These are phyloP conservation scores for Montipora sp. DNA, from an alignment of 64 coral and sea anemone genomes.

Conservation along the genomic window DNA sequence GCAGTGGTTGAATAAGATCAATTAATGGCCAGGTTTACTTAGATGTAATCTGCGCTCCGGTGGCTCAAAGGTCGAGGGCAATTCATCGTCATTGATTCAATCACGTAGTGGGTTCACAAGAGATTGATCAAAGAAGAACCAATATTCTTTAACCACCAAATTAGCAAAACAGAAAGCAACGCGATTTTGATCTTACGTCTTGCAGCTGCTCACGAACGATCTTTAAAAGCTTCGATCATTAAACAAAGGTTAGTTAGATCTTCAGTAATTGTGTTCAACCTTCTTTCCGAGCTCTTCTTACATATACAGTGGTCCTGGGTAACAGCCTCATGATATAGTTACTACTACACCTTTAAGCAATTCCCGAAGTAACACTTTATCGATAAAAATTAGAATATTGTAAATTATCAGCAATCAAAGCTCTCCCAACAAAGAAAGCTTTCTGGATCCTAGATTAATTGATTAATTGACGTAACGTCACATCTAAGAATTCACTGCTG, in stretches of 20 bases:
- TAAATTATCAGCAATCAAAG: background rate
- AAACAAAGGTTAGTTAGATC: slow-evolving; percentile 4
- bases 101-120: no score
- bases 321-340: background rate
- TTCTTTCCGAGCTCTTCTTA: background rate
- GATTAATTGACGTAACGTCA: background rate
- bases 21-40: background rate
- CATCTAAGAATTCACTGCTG: background rate
- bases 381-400: background rate
- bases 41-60: background rate
- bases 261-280: background rate
- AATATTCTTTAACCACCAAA: background rate
- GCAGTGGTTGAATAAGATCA: background rate
- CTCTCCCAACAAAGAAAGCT: background rate
- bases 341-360: background rate
- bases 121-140: no score
- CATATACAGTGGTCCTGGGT: background rate
- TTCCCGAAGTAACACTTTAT: background rate
- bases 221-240: background rate
- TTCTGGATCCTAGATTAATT: background rate
- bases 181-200: background rate
- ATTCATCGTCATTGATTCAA: background rate
- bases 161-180: background rate
- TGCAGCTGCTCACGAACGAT: background rate
- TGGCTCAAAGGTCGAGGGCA: background rate